Evolutionary conservation across 2,797 vertebrate genomes (phyloP).

Genomic region (Mus spretus): DNA sequence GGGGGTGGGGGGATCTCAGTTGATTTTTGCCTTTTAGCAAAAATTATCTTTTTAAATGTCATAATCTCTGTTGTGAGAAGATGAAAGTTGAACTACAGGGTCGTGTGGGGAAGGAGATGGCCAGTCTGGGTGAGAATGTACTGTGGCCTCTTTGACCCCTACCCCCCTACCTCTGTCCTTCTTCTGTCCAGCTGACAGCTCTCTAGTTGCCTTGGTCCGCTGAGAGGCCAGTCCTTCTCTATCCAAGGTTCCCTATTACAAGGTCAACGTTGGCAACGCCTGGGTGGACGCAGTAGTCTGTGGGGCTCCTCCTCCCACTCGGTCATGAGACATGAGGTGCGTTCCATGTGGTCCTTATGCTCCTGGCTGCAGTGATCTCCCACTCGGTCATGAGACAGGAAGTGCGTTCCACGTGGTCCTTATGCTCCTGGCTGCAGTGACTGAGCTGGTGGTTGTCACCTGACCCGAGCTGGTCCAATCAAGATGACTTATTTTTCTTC

Average conservation of each 20-base stretch:
- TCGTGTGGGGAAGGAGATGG: not conserved
- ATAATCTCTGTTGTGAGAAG: not conserved
- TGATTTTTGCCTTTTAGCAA: not conserved
- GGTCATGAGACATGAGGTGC: not conserved
- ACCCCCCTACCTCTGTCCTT: not conserved
- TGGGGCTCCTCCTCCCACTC: not conserved
- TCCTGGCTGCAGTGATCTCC: no score
- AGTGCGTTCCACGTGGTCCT: not conserved
- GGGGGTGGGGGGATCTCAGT: not conserved
- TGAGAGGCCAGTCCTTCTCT: not conserved
- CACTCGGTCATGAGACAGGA: not conserved
- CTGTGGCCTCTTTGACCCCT: not conserved
- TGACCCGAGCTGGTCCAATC: not conserved
- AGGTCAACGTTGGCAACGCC: not conserved
- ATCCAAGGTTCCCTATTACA: no score
- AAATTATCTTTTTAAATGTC: conserved; percentile 31
- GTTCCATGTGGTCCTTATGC: no score
- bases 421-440: not conserved
- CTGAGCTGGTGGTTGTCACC: not conserved
- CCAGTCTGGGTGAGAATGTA: not conserved
- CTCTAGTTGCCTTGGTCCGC: not conserved
- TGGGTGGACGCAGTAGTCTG: not conserved
- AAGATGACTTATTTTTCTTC: not conserved
- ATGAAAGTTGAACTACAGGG: not conserved
- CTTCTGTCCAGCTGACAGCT: not conserved